Evolutionary conservation across 1,140 invertebrate genomes (phyloP).

Genomic region (Dryas iulia): DNA sequence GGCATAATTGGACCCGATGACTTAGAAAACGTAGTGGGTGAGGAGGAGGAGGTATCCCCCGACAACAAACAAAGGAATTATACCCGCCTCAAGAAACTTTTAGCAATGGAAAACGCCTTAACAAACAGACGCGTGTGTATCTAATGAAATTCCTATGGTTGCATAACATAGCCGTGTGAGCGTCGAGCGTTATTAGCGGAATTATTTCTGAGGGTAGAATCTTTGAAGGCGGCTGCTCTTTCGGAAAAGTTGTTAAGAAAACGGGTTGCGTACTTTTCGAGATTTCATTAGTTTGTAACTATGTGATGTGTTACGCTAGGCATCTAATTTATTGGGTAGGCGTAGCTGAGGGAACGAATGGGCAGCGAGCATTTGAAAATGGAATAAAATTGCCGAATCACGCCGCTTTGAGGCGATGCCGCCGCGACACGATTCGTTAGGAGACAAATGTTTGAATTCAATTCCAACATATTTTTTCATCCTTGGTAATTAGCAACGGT

Average conservation of each 20-base stretch:
- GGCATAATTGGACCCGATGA: conserved; percentile 78
- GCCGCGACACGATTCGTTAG: conserved; percentile 77
- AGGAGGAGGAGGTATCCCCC: conserved; percentile 58
- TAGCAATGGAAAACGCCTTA: conserved; percentile 80
- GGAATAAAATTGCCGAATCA: conserved; percentile 75
- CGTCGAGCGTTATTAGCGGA: conserved; percentile 73
- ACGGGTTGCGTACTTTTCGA: conserved; percentile 77
- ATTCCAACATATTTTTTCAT: conserved; percentile 67
- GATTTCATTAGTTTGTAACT: conserved; percentile 79
- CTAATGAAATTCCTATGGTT: conserved; percentile 81
- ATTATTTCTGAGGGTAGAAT: conserved; percentile 76
- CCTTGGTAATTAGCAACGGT: conserved; percentile 65
- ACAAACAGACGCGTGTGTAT: conserved; percentile 80
- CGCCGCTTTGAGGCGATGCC: conserved; percentile 68
- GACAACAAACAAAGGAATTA: conserved; percentile 80
- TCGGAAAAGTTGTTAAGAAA: conserved; percentile 79
- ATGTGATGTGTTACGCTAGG: conserved; percentile 70
- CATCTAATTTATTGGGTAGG: conserved; percentile 77
- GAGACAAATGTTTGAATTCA: conserved; percentile 79
- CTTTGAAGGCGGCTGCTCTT: conserved; percentile 78
- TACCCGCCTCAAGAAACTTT: conserved; percentile 80
- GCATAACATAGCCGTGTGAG: conserved; percentile 76
- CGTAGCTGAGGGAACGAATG: conserved; percentile 76
- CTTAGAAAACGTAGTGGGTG: conserved; percentile 78
- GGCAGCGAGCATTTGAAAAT: conserved; percentile 76